Evolutionary conservation across 2,888 invertebrate genomes (phyloP).

Genomic region (Lysandra bellargus): DNA sequence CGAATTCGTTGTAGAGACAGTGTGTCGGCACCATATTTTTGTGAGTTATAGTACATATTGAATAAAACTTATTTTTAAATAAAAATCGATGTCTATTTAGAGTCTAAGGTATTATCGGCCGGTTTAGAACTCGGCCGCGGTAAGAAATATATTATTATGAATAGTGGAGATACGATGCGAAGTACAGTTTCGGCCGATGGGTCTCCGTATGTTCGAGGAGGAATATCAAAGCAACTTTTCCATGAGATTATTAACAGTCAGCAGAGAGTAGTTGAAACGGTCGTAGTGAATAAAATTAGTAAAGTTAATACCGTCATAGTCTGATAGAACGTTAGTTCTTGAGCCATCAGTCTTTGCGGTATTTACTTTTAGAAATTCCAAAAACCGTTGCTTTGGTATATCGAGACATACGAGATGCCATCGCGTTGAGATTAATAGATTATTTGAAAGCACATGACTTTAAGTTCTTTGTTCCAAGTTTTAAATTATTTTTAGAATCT

Average conservation of each 20-base stretch:
- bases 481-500: not conserved
- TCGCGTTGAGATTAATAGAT: not conserved
- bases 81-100: constrained; percentile 29
- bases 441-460: not conserved
- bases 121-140: constrained; percentile 32
- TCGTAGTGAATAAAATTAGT: constrained; percentile 33
- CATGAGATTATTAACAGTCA: not conserved
- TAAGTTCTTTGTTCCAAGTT: not conserved
- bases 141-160: constrained; percentile 34
- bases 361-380: constrained; percentile 49
- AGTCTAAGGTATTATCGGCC: constrained; percentile 19
- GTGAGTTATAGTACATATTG: constrained; percentile 39
- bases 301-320: constrained; percentile 64
- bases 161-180: constrained; percentile 55
- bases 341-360: constrained; percentile 74
- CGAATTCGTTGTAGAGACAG: constrained; percentile 37
- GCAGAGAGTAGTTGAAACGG: not conserved
- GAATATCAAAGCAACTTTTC: constrained; percentile 58
- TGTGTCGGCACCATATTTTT: constrained; percentile 44
- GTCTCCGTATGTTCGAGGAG: constrained; percentile 61
- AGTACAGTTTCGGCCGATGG: constrained; percentile 54
- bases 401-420: not conserved
- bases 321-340: constrained; percentile 74
- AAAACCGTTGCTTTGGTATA: constrained; percentile 32
- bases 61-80: constrained; percentile 32